Conservation (phyloP, 2,113 vertebrate species). For the Oceanodroma tethys region DNA sequence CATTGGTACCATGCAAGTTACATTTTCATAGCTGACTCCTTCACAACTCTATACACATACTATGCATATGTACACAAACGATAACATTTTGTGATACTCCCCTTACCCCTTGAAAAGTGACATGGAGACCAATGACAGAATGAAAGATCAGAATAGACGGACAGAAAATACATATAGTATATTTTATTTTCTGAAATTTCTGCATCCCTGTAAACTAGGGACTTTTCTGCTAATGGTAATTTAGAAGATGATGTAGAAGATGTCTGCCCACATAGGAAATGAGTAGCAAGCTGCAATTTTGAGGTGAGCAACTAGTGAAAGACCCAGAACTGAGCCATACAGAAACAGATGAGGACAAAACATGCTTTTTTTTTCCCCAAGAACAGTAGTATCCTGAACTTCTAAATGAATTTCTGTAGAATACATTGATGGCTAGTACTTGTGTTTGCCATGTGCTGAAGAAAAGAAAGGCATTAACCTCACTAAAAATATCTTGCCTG, state of each 20-base stretch:
- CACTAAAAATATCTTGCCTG: neutral
- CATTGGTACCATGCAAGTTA: neutral
- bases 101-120: neutral
- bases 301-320: neutral
- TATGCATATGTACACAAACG: neutral
- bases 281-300: neutral
- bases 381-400: neutral
- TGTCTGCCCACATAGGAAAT: neutral
- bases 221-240: neutral
- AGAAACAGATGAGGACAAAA: neutral
- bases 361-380: too few species aligned
- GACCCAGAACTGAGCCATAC: neutral
- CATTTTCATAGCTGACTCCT: neutral
- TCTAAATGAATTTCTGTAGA: neutral
- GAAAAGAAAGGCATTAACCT: neutral
- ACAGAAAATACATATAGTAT: neutral
- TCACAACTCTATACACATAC: neutral
- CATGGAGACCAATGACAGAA: neutral
- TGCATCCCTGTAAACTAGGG: neutral
- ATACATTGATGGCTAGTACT: neutral
- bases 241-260: neutral
- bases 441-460: neutral
- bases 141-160: neutral
- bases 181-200: neutral
- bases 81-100: neutral